Evolutionary conservation across 2,888 invertebrate species (phyloP).

Genomic region (Mythimna ferrago): DNA sequence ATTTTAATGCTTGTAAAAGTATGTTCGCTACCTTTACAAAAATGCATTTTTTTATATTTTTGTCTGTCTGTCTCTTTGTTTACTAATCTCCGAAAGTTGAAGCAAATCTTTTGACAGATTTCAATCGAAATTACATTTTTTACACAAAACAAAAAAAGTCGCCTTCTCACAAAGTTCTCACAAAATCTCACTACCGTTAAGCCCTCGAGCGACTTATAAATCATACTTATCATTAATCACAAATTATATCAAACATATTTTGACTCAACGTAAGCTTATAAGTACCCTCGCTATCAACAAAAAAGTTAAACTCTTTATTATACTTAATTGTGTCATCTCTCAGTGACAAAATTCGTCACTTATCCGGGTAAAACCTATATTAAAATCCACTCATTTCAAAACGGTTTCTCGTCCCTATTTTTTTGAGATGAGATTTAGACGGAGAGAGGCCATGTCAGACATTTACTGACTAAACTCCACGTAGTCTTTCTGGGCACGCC

Average conservation of each 20-base stretch:
- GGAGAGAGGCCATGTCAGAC: no score
- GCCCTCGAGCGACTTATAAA: neutral
- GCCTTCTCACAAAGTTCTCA: neutral
- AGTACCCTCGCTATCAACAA: neutral
- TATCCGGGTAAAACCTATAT: conserved; percentile 9
- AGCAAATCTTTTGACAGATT: neutral
- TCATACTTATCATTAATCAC: conserved; percentile 2
- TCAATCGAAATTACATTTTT: neutral
- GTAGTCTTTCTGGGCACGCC: no score
- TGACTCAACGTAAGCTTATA: neutral
- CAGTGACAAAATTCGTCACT: neutral
- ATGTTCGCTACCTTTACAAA: no score
- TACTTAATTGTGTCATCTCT: neutral
- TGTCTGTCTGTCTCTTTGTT: no score
- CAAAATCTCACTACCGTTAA: neutral
- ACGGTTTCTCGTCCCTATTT: conserved; percentile 8
- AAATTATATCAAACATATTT: neutral
- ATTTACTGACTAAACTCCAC: no score
- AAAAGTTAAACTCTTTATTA: conserved; percentile 8
- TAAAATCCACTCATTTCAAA: conserved; percentile 1
- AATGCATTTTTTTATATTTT: no score
- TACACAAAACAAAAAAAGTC: neutral
- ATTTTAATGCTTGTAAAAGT: no score
- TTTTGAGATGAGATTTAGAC: no score
- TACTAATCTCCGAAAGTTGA: neutral